phyloP scores from a whole-genome alignment of 2,888 invertebrate genomes.

The Dryobota labecula region DNA sequence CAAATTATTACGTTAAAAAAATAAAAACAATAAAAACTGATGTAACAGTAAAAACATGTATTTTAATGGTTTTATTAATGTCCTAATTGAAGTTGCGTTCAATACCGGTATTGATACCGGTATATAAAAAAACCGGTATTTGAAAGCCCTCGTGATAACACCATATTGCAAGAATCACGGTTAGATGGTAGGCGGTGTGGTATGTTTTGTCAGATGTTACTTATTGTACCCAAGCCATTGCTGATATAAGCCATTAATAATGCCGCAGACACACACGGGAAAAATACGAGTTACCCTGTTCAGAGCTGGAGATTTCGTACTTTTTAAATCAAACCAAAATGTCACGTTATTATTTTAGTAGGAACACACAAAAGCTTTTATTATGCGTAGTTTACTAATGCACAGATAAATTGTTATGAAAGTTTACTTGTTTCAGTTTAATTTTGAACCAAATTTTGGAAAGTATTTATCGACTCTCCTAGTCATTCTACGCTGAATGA shows the following conservation, averaged over 20 bases:
- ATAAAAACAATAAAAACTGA: no score
- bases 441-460: background rate
- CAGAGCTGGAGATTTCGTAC: conserved; percentile 22
- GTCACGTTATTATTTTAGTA: conserved; percentile 24
- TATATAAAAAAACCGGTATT: no score
- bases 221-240: conserved; percentile 56
- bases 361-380: conserved; percentile 51
- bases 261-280: conserved; percentile 51
- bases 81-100: no score
- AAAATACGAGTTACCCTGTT: conserved; percentile 48
- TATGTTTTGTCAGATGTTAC: conserved; percentile 54
- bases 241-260: conserved; percentile 57
- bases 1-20: no score
- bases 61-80: no score
- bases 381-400: conserved; percentile 32
- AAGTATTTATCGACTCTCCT: background rate
- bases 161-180: conserved; percentile 45
- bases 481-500: no score
- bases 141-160: no score
- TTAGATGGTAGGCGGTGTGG: conserved; percentile 40
- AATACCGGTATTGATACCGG: no score
- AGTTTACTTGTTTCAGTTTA: background rate
- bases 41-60: no score
- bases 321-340: conserved; percentile 53
- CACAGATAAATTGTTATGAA: conserved; percentile 22